Base-by-base conservation (phyloP, 2,888 invertebrate genomes). In the Cenopis cana region DNA sequence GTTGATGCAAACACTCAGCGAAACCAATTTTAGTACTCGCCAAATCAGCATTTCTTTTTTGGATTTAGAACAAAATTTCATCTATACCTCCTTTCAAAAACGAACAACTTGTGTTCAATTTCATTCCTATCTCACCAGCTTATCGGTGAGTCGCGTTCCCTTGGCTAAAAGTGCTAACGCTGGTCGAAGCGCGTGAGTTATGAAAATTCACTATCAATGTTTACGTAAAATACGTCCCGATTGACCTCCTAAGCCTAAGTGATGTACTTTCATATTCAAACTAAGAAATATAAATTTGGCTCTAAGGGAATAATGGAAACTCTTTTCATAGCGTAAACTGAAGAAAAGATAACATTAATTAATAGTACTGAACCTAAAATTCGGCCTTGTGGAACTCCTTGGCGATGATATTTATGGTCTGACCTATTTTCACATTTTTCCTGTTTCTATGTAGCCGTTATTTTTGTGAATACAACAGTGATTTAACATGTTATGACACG, bases 401-500 rank as follows among this genome's bases (percentile, higher is more conserved):
- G 8, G 14, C 20, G 20, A 60, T 41, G 46, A 60, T 60, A 60
- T 60, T 60, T 60, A 46, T 60, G 46, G 41, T 24, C 60, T 60
- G 60, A 60, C 60, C 60, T 46, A 60, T 46, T 11, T 60, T 60
- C 24, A 60, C 10, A 24, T 60, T 60, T 41, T 46, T 60, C 60
- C 60, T 60, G 46, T n/a, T 46, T n/a, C n/a, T 24, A 6, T 46
- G 41, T 60, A 41, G 24, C 41, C n/a, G 10, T 60, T 41, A 59
- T 59, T n/a, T 60, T 10, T 60, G 20, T 60, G 38, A 20, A n/a
- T 41, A 24, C 20, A 14, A 33, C 17, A 36, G 18, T 41, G 8
- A 59, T 60, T 24, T 20, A 17, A 49, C 17, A 49, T 9, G 17
- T 6, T 12, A 41, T 14, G 12, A 14, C 41, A 38, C 38, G 12